Conservation (phyloP, 1,140 invertebrate species). For the Reticulitermes speratus region DNA sequence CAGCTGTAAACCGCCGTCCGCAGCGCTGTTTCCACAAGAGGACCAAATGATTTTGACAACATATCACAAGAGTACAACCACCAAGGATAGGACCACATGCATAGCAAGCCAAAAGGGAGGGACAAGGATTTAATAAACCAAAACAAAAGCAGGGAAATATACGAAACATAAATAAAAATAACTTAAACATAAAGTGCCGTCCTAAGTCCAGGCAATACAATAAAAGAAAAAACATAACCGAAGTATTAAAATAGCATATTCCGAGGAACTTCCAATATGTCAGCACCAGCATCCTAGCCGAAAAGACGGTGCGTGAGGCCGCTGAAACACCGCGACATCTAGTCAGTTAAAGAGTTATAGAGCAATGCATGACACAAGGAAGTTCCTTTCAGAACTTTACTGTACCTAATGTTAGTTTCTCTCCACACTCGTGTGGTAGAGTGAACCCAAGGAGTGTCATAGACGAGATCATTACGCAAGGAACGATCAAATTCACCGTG, state of each 20-base stretch:
- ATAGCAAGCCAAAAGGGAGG: not conserved
- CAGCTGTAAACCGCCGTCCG: not conserved
- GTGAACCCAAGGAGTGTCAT: conserved; percentile 68
- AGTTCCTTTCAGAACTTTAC: conserved; percentile 36
- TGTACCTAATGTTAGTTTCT: conserved; percentile 68
- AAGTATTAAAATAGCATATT: conserved; percentile 7
- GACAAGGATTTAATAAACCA: not conserved
- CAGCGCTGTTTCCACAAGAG: not conserved
- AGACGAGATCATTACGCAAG: conserved; percentile 67
- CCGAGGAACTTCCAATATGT: conserved; percentile 28
- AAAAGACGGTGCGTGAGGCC: not conserved
- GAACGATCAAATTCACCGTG: conserved; percentile 69
- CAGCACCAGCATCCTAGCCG: conserved; percentile 14
- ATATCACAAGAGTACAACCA: not conserved
- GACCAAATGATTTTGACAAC: not conserved
- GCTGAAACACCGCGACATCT: not conserved
- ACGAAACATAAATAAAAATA: not conserved
- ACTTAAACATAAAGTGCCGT: conserved; percentile 29
- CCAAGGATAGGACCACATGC: not conserved
- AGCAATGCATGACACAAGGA: conserved; percentile 33
- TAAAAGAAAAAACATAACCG: conserved; percentile 26
- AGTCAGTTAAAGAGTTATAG: not conserved
- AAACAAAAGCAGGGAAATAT: conserved; percentile 18
- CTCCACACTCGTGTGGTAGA: conserved; percentile 66
- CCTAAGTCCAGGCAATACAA: conserved; percentile 32